Evolutionary conservation across 64 coral and sea anemone genomes (phyloP), one percentile per base, ranked within the genome.

Genomic region (Stylophora pistillata): DNA sequence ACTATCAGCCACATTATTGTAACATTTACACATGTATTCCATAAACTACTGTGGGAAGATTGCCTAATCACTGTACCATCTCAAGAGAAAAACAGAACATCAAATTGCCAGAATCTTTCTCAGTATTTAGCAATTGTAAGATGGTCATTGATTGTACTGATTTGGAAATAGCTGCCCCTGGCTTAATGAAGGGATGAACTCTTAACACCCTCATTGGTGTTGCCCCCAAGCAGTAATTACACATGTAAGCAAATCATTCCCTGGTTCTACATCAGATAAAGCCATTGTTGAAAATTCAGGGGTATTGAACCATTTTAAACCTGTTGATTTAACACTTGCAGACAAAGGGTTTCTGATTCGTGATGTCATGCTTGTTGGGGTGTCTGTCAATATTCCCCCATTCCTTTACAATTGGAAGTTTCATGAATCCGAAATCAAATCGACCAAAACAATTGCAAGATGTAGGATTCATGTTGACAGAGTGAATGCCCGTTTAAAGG

Each of bases 401-500:
- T 87, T 87, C 21, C 29, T 88, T 52, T 16, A 88, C 12, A 73
- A 88, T 78, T 58, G 73, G 41, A 88, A 53, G 28, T 88, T 88
- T 27, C 77, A 73, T 15, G 86, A 60, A 7, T 77, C 58, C 78
- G 74, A 88, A 30, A 52, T 77, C 1, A 78, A 65, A 52, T 73
- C 58, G 1, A 78, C 86, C 18, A 88, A 88, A 74, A 76, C 57
- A 15, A 88, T 77, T 26, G 86, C 86, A 88, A 88, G 34, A 78
- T 78, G 74, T 33, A 78, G 74, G 37, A 88, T 88, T 65, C 86
- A 88, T 25, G 86, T 88, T 26, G 86, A 88, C 53, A 73, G 74
- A 34, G 86, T 74, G 47, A 88, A 88, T 77, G 72, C 86, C 20
- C 26, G 86, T 29, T 55, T 87, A 16, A 87, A 87, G 72, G 86